Base-by-base conservation (phyloP, 2,888 invertebrate genomes). In the Scrobipalpa costella region DNA sequence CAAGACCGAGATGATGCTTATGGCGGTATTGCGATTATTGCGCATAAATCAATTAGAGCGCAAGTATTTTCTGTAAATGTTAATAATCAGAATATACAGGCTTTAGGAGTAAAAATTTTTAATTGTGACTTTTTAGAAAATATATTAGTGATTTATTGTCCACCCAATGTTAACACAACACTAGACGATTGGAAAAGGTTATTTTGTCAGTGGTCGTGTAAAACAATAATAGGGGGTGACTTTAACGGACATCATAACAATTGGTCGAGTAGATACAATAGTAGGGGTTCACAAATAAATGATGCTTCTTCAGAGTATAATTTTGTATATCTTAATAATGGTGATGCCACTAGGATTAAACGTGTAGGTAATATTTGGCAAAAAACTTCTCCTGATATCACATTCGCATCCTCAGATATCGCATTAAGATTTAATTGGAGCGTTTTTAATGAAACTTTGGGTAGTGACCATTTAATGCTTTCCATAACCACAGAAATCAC, bases 161-260 rank as follows among this genome's bases (percentile, higher is more conserved):
- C 58, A 38, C 38, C 36, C 7, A 38, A 17, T 9, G 58, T 38
- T 11, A 19, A 36, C 9, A 58, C 58, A 1, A 9, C 38, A 15
- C 7, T 9, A 1, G 38, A 38, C 1, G 58, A 58, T 19, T 58
- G 58, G 58, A 38, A 38, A 17, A 15, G 3, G 17, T 13, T 58
- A 36, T 58, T 58, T 36, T 15, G 38, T 8, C 1, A 17, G 34
- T 58, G 40, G 61, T n/a, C 40, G 2, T 0, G n/a, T 40, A 64
- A 47, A 40, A 50, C 67, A 9, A 0, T 67, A n/a, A 62, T 67
- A 9, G 61, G 57, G 34, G 67, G 64, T 1, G 66, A 66, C n/a
- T 66, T 66, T 44, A 66, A 66, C n/a, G n/a, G n/a, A n/a, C n/a
- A n/a, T n/a, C n/a, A n/a, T n/a, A n/a, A n/a, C n/a, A n/a, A n/a